Evolutionary conservation across 2,113 vertebrate species (phyloP).

Genomic region (Chloebia gouldiae): DNA sequence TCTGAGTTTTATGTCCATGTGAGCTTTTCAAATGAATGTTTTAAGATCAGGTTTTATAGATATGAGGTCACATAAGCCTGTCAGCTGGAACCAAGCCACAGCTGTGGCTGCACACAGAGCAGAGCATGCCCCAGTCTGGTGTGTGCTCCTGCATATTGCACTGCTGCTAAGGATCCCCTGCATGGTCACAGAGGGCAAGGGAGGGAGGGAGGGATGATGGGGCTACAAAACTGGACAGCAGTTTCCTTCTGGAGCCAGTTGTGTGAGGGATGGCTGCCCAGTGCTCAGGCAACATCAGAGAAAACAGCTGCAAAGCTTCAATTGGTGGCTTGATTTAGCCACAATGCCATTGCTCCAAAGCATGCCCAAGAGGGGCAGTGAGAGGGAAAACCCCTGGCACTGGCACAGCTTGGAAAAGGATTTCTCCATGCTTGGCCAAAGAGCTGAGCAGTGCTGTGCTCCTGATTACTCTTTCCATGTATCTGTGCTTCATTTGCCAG

Average conservation of each 20-base stretch:
- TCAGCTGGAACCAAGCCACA: neutral
- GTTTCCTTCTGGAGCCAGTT: neutral
- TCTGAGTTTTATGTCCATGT: neutral
- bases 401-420: neutral
- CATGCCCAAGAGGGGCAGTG: neutral
- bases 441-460: neutral
- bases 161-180: neutral
- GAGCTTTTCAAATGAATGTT: neutral
- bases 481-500: neutral
- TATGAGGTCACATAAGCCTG: neutral
- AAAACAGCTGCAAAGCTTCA: neutral
- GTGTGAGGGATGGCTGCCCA: neutral
- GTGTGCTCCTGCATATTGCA: neutral
- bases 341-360: neutral
- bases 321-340: neutral
- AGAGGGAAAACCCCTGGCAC: neutral
- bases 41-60: neutral
- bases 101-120: neutral
- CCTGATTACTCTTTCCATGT: neutral
- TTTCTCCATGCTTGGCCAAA: neutral
- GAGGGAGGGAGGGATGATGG: too few species aligned
- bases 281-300: neutral
- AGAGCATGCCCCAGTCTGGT: neutral
- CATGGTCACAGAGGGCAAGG: neutral
- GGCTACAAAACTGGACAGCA: neutral